Percentiles rank a stretch among this genome's conserved stretches.
Evolutionary conservation across 1,140 invertebrate species (phyloP).

Genomic region (Drosophila pachea): DNA sequence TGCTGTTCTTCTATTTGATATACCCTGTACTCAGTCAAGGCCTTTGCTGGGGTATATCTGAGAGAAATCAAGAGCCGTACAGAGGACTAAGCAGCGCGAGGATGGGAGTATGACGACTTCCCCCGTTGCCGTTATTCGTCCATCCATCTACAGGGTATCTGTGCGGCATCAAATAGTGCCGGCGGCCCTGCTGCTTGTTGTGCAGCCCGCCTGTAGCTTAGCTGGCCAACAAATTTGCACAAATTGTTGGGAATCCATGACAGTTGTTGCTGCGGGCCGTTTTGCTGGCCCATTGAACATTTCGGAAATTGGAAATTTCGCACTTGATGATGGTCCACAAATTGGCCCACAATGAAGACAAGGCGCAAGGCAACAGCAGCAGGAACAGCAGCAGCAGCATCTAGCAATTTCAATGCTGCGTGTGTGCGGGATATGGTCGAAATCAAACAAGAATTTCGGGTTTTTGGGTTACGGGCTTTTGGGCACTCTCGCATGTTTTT

Average conservation of each 20-base stretch:
- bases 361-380: slow-evolving; percentile 18
- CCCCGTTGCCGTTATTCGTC: too few relatives aligned
- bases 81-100: too few relatives aligned
- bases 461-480: slow-evolving; percentile 24
- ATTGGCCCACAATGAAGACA: slow-evolving; percentile 70
- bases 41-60: not conserved
- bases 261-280: slow-evolving; percentile 61
- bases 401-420: slow-evolving; percentile 42
- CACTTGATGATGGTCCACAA: slow-evolving; percentile 41
- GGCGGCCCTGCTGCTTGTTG: not conserved
- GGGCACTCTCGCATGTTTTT: slow-evolving; percentile 6
- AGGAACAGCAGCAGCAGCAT: slow-evolving; percentile 4
- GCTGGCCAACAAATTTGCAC: slow-evolving; percentile 49
- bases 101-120: too few relatives aligned
- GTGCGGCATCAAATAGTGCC: too few relatives aligned
- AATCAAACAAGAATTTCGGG: slow-evolving; percentile 46
- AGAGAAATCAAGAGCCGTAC: too few relatives aligned
- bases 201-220: slow-evolving; percentile 16
- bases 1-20: slow-evolving; percentile 2
- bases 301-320: slow-evolving; percentile 61
- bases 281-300: slow-evolving; percentile 75
- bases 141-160: slow-evolving; percentile 1
- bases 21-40: not conserved
- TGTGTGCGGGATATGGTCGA: slow-evolving; percentile 34
- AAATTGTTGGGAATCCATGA: slow-evolving; percentile 49